phyloP scores from a whole-genome alignment of 2,797 vertebrate genomes.

The Melanotaenia boesemani region DNA sequence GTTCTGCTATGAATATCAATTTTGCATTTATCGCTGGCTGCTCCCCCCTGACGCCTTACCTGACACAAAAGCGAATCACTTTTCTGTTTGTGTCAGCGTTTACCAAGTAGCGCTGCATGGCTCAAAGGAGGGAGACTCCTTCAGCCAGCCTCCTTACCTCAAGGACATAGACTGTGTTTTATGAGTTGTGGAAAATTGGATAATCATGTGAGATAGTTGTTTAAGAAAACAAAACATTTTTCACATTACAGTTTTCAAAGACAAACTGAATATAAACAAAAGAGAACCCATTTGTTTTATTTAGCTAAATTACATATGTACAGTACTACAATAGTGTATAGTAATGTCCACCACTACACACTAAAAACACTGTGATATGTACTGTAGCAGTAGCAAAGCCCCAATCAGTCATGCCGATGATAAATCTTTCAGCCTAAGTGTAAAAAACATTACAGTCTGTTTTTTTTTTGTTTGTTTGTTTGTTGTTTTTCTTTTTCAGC shows the following conservation, averaged over 20 bases:
- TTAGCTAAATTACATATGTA: slow-evolving; percentile 1
- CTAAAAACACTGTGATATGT: too few species aligned
- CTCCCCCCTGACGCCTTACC: slow-evolving; percentile 59
- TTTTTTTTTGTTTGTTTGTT: too few species aligned
- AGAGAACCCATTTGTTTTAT: slow-evolving; percentile 1
- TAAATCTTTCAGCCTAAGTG: too few species aligned
- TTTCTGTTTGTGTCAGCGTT: slow-evolving; percentile 81
- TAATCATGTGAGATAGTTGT: slow-evolving; percentile 19
- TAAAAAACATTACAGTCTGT: too few species aligned
- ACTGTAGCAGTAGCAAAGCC: too few species aligned
- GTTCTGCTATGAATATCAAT: slow-evolving; percentile 78
- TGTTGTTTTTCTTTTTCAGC: too few species aligned
- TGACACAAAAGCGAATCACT: slow-evolving; percentile 75
- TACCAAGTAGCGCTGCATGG: slow-evolving; percentile 51
- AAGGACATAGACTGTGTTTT: slow-evolving; percentile 57
- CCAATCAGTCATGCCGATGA: too few species aligned
- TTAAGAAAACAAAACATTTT: slow-evolving; percentile 13
- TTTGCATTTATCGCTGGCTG: slow-evolving; percentile 69
- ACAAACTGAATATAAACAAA: slow-evolving; percentile 15
- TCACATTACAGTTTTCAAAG: slow-evolving; percentile 31
- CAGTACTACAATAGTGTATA: too few species aligned
- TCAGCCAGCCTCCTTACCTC: slow-evolving; percentile 55
- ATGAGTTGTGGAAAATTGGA: slow-evolving; percentile 28
- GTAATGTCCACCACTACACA: too few species aligned
- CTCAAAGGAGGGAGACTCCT: slow-evolving; percentile 66